Evolutionary conservation across 2,797 vertebrate species (phyloP).

Genomic region (Buceros bicornis): DNA sequence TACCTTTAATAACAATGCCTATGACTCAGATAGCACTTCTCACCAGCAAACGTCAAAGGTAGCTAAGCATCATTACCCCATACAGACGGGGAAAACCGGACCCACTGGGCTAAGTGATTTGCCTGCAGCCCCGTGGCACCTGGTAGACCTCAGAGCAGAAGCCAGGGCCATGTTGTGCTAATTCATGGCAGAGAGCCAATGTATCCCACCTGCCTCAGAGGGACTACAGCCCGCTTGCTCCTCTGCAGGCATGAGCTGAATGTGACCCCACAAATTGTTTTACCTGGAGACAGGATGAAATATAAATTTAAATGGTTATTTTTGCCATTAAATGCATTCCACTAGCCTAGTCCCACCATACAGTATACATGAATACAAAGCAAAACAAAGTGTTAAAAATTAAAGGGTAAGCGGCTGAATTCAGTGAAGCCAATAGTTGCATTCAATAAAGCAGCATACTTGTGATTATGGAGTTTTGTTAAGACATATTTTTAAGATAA

Average conservation of each 20-base stretch:
- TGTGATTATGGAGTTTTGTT: slow-evolving; percentile 64
- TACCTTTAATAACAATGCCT: background rate
- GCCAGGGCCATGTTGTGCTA: background rate
- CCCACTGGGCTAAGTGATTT: slow-evolving; percentile 40
- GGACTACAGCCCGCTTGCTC: background rate
- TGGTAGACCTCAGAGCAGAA: slow-evolving; percentile 58
- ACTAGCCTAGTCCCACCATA: background rate
- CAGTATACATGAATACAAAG: background rate
- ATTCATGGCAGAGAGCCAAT: background rate
- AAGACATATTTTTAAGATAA: slow-evolving; percentile 68
- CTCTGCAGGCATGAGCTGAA: background rate
- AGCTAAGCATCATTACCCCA: slow-evolving; percentile 49
- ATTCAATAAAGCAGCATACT: slow-evolving; percentile 47
- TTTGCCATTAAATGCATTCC: background rate
- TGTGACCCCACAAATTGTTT: background rate
- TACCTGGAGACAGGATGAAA: slow-evolving; percentile 8
- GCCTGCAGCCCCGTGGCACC: slow-evolving; percentile 38
- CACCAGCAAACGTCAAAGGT: background rate
- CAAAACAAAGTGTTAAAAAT: background rate
- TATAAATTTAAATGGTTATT: background rate
- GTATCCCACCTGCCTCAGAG: background rate
- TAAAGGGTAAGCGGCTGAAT: slow-evolving; percentile 22
- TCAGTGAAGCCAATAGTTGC: slow-evolving; percentile 43
- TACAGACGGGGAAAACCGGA: slow-evolving; percentile 63
- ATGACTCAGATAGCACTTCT: slow-evolving; percentile 16